These are phyloP conservation scores for Dufourea novaeangliae DNA, from an alignment of 1,140 invertebrate species.

Conservation along the genomic window DNA sequence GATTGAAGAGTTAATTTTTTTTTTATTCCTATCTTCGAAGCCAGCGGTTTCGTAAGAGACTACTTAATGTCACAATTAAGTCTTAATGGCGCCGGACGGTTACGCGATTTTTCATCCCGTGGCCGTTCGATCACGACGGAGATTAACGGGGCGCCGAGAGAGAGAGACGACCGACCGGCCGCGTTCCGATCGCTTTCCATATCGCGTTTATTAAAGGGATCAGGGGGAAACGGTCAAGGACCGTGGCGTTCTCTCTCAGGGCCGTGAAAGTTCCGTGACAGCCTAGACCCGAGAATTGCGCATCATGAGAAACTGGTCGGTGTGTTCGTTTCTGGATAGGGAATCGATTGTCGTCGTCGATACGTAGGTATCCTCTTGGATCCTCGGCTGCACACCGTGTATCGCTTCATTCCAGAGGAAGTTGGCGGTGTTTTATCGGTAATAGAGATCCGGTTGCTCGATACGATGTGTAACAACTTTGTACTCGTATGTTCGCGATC, in stretches of 20 bases:
- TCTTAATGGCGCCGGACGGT: slow-evolving; percentile 19
- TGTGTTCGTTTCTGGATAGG: slow-evolving; percentile 30
- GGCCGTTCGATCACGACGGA: slow-evolving; percentile 5
- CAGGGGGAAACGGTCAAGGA: slow-evolving; percentile 62
- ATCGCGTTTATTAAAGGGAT: slow-evolving; percentile 61
- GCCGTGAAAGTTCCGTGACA: slow-evolving; percentile 65
- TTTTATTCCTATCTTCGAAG: not conserved
- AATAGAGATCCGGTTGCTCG: slow-evolving; percentile 44
- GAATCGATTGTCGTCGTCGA: slow-evolving; percentile 50
- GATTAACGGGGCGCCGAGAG: slow-evolving; percentile 21
- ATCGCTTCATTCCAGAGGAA: slow-evolving; percentile 20
- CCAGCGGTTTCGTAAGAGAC: not conserved
- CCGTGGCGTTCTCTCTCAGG: slow-evolving; percentile 51
- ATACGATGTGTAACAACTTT: slow-evolving; percentile 32
- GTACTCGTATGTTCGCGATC: slow-evolving; percentile 28
- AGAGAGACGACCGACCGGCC: slow-evolving; percentile 3
- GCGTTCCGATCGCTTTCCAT: slow-evolving; percentile 33
- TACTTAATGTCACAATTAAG: not conserved
- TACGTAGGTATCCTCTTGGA: slow-evolving; percentile 41
- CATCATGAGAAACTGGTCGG: slow-evolving; percentile 60
- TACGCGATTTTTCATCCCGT: slow-evolving; percentile 15
- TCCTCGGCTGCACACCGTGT: slow-evolving; percentile 5
- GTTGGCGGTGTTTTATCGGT: slow-evolving; percentile 28
- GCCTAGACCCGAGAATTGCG: slow-evolving; percentile 30
- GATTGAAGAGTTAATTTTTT: no score